Conservation (phyloP, 2,888 invertebrate species). For the Drosophila fungiperda region DNA sequence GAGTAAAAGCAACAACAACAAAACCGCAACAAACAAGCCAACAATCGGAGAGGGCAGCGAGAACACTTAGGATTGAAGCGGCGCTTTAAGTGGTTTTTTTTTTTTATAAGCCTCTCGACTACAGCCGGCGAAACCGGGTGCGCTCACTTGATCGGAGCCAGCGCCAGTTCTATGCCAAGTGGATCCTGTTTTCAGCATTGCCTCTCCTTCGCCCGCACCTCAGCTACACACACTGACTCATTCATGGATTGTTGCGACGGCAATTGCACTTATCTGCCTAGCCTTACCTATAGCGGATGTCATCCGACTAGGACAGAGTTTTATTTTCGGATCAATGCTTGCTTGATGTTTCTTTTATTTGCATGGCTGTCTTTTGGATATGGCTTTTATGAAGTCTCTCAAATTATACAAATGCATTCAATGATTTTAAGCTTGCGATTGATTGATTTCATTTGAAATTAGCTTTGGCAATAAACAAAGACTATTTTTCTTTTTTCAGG, state of each 20-base stretch:
- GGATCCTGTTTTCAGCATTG: conserved; percentile 50
- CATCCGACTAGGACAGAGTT: conserved; percentile 12
- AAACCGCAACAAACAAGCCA: conserved; percentile 39
- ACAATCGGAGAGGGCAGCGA: conserved; percentile 25
- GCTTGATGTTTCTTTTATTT: conserved; percentile 4
- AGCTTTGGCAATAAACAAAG: no score
- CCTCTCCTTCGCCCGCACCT: conserved; percentile 5
- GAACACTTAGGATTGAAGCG: conserved; percentile 72
- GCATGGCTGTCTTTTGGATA: not conserved
- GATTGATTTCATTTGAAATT: not conserved
- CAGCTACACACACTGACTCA: conserved; percentile 56
- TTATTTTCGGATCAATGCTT: conserved; percentile 28
- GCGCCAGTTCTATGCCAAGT: conserved; percentile 52
- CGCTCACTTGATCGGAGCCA: conserved; percentile 16
- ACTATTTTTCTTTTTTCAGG: not conserved
- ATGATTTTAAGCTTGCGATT: not conserved
- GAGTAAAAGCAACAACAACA: conserved; percentile 34
- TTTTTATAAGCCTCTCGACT: conserved; percentile 41
- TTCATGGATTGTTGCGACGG: conserved; percentile 55
- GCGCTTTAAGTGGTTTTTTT: conserved; percentile 73
- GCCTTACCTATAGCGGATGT: conserved; percentile 40
- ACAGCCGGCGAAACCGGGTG: conserved; percentile 40
- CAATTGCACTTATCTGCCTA: conserved; percentile 30
- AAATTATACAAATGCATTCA: not conserved
- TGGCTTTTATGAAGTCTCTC: not conserved